Base-by-base conservation (phyloP, 2,888 invertebrate genomes). In the Hipparchia semele region DNA sequence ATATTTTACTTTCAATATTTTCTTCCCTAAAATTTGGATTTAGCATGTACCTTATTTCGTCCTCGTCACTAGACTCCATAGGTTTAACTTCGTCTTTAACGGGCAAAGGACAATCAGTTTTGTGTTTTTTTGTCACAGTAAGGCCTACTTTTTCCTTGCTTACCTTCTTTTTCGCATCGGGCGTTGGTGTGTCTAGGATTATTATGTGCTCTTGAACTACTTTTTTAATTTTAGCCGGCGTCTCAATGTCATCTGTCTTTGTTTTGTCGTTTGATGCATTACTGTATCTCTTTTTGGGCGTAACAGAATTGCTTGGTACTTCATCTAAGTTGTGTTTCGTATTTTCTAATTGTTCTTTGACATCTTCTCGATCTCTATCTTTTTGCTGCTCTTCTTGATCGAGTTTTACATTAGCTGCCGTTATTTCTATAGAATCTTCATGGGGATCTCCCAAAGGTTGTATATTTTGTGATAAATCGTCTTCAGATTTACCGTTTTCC, bases 41-140 rank as follows among this genome's bases (percentile, higher is more conserved):
- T 0, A 93, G 79, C 94, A 94, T 94, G 76, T 94, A 94, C 56
- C 92, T 83, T 2, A 91, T 80, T 72, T 92, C 93, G 53, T 93
- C 92, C 6, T 92, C 92, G 53, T 93, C 93, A 58, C 89, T 91
- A 0, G 86, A 85, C 73, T 89, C 88, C 1, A 78, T 74, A 33
- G 81, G 78, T 72, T 84, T 83, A 0, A 67, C 13, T 58, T 13
- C 8, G 8, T 39, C 39, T 5, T 39, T 39, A 39, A 39, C 75
- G 33, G 75, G 69, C 2, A 79, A 71, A 7, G 84, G 76, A 6
- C 74, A 58, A 53, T 74, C 61, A 1, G 82, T 77, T 80, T 87
- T 90, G 61, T 86, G 80, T 12, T 87, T 85, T 78, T 90, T 92
- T 1, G 83, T 84, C 6, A 86, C 83, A 65, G 82, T 83, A 23